phyloP scores from a whole-genome alignment of 2,113 vertebrate species.

The Cottus gobio region DNA sequence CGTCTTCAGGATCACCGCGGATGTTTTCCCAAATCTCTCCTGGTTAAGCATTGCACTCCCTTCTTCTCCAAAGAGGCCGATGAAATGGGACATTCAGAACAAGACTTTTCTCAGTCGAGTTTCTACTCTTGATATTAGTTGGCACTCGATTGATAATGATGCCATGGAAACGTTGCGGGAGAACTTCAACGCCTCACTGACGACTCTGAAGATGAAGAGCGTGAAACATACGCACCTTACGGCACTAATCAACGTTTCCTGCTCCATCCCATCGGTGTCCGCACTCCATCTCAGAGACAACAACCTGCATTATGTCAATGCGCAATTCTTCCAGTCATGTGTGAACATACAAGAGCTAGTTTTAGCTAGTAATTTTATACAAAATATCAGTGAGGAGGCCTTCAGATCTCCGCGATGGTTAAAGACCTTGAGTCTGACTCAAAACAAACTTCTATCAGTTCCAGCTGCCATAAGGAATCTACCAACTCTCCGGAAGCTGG shows the following conservation, averaged over 20 bases:
- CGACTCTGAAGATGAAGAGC: slow-evolving; percentile 67
- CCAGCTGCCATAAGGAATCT: slow-evolving; percentile 54
- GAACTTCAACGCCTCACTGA: slow-evolving; percentile 67
- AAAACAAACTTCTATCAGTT: slow-evolving; percentile 63
- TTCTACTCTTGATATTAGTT: slow-evolving; percentile 68
- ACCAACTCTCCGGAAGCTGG: slow-evolving; percentile 58
- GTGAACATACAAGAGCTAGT: slow-evolving; percentile 65
- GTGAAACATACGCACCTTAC: slow-evolving; percentile 40
- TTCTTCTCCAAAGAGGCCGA: slow-evolving; percentile 10
- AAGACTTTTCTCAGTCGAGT: slow-evolving; percentile 66
- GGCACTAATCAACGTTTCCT: slow-evolving; percentile 75
- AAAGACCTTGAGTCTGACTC: slow-evolving; percentile 49
- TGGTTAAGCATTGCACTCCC: slow-evolving; percentile 60
- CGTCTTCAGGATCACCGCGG: slow-evolving; percentile 63
- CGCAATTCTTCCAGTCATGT: slow-evolving; percentile 65
- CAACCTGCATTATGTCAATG: slow-evolving; percentile 61
- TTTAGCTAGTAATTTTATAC: slow-evolving; percentile 53
- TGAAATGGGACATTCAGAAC: slow-evolving; percentile 67
- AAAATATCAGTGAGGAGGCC: not conserved
- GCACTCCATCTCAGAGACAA: slow-evolving; percentile 71
- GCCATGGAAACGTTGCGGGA: slow-evolving; percentile 54
- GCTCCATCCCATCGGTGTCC: slow-evolving; percentile 73
- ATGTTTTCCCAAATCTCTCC: slow-evolving; percentile 73
- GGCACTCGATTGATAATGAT: slow-evolving; percentile 48
- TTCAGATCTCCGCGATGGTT: slow-evolving; percentile 59